These are phyloP conservation scores for Chiridota heheva DNA, from an alignment of 35 echinoderm and acorn worm species.

Conservation along the genomic window DNA sequence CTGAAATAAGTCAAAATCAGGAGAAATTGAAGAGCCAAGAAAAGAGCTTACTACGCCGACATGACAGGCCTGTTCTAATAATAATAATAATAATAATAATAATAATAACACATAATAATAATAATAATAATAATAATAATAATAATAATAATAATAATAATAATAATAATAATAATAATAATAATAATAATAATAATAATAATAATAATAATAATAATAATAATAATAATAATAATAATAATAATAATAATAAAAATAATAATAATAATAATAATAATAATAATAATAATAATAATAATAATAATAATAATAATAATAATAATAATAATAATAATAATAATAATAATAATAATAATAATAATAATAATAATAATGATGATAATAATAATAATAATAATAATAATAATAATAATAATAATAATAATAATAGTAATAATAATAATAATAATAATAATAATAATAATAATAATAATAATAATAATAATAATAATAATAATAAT, in stretches of 20 bases:
- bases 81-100: too few relatives aligned
- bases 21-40: too few relatives aligned
- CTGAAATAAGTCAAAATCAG: too few relatives aligned
- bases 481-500: too few relatives aligned
- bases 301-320: conserved; percentile 9
- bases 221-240: not conserved
- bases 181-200: conserved; percentile 9
- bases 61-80: too few relatives aligned
- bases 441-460: not conserved
- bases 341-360: not conserved
- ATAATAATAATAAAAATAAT: not conserved
- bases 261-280: not conserved
- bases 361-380: not conserved
- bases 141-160: conserved; percentile 9
- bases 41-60: too few relatives aligned
- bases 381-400: not conserved
- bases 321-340: not conserved
- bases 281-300: not conserved
- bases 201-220: not conserved
- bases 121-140: conserved; percentile 9
- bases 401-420: conserved; percentile 2
- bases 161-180: conserved; percentile 1
- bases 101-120: too few relatives aligned
- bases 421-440: not conserved
- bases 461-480: not conserved